phyloP scores from a whole-genome alignment of 2,888 invertebrate species.

The Patella caerulea region DNA sequence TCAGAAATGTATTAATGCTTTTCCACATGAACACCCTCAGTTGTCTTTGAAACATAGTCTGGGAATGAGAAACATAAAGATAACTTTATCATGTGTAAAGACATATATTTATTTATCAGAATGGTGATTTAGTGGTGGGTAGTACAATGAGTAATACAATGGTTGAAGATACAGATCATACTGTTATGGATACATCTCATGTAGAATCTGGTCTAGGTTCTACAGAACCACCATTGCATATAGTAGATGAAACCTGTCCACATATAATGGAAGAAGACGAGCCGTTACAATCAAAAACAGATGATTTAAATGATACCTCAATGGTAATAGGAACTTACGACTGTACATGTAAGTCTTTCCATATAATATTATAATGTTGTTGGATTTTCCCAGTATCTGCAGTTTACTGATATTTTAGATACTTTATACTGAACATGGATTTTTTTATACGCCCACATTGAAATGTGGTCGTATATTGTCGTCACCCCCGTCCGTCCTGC shows the following conservation, averaged over 20 bases:
- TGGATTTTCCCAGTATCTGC: not conserved
- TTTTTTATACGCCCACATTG: no score
- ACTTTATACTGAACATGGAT: no score
- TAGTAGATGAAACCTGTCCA: not conserved
- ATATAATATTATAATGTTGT: not conserved
- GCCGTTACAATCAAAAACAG: not conserved
- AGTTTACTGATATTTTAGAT: no score
- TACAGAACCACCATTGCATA: not conserved
- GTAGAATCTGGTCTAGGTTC: not conserved
- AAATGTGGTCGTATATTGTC: no score
- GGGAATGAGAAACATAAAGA: no score
- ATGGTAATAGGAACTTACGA: not conserved
- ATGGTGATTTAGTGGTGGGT: not conserved
- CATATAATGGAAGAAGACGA: slow-evolving; percentile 1
- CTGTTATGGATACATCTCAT: not conserved
- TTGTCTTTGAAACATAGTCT: no score
- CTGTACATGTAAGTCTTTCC: not conserved
- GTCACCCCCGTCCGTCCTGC: no score
- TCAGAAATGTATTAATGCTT: no score
- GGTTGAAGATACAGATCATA: not conserved
- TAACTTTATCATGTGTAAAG: not conserved
- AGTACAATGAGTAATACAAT: not conserved
- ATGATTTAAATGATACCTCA: not conserved
- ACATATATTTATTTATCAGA: not conserved
- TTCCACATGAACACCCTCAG: no score